phyloP scores from a whole-genome alignment of 2,797 vertebrate species.

The Stomatorhinus walkeri region DNA sequence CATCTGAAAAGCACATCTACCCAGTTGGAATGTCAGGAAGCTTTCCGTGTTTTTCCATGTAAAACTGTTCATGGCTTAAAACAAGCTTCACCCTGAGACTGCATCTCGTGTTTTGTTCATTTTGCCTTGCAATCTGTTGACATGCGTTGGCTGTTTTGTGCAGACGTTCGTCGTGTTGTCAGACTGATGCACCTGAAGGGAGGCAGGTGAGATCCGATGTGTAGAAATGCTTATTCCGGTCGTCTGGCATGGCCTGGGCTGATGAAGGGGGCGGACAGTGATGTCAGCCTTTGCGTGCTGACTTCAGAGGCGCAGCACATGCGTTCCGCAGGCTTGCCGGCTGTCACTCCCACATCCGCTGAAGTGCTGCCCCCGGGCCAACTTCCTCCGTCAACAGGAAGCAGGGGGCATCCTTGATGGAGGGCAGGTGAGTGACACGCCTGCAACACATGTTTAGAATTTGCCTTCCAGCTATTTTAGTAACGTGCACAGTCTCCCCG shows the following conservation, averaged over 20 bases:
- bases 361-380: background rate
- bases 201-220: background rate
- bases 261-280: background rate
- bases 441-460: background rate
- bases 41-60: background rate
- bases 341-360: background rate
- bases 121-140: background rate
- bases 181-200: background rate
- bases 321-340: background rate
- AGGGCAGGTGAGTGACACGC: background rate
- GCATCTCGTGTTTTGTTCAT: background rate
- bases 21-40: background rate
- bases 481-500: background rate
- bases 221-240: background rate
- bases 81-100: background rate
- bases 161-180: background rate
- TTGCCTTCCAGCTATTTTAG: background rate
- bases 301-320: background rate
- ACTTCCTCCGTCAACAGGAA: background rate
- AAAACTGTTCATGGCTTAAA: background rate
- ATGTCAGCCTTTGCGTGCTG: background rate
- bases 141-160: background rate
- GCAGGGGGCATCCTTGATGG: background rate
- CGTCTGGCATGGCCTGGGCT: background rate
- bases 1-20: background rate